phyloP scores from a whole-genome alignment of 2,113 vertebrate genomes.

The Plecotus auritus region DNA sequence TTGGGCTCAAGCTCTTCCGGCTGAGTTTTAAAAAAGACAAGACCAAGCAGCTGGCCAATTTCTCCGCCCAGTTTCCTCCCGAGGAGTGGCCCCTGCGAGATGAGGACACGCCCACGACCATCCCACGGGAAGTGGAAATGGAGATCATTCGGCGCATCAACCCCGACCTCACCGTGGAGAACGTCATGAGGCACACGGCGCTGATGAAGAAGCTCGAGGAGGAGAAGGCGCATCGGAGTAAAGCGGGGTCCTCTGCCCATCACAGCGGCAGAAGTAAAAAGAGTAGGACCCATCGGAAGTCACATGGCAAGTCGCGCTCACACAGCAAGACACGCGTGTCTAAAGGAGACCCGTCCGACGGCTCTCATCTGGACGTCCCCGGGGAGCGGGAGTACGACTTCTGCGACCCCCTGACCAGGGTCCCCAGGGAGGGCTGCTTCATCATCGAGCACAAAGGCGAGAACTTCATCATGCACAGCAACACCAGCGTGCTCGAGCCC shows the following conservation, averaged over 20 bases:
- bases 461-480: constrained; percentile 95
- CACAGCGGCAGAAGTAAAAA: constrained; percentile 94
- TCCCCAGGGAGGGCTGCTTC: constrained; percentile 91
- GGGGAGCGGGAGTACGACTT: constrained; percentile 92
- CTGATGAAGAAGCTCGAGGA: constrained; percentile 99
- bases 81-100: constrained; percentile 97
- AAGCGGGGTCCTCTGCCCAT: constrained; percentile 93
- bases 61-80: constrained; percentile 97
- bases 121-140: constrained; percentile 96
- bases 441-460: constrained; percentile 93
- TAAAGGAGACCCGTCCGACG: constrained; percentile 93
- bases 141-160: constrained; percentile 98
- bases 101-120: constrained; percentile 92
- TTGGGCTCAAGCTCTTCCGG: constrained; percentile 96
- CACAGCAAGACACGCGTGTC: constrained; percentile 94
- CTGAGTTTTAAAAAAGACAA: constrained; percentile 99
- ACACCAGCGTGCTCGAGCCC: constrained; percentile 92
- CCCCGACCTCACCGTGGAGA: constrained; percentile 97
- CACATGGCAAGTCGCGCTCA: constrained; percentile 92
- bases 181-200: constrained; percentile 96
- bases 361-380: constrained; percentile 90
- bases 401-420: constrained; percentile 88
- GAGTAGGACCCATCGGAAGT: constrained; percentile 92
- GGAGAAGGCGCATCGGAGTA: constrained; percentile 94
- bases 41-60: constrained; percentile 95